Evolutionary conservation across 2,113 vertebrate species (phyloP).

Genomic region (Zapus hudsonius): DNA sequence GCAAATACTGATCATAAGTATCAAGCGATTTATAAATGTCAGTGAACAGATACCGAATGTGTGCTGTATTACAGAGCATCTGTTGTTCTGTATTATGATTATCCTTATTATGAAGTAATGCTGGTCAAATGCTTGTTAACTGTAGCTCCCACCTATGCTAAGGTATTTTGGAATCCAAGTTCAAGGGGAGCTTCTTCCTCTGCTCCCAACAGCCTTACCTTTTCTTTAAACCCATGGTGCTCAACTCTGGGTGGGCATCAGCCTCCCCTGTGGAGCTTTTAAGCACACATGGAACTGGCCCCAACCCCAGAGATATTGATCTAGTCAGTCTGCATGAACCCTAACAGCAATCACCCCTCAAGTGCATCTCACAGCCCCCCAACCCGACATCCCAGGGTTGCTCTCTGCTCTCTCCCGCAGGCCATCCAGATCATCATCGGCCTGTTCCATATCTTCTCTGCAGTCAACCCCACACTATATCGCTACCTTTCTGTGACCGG

Average conservation of each 20-base stretch:
- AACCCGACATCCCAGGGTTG: too few species aligned
- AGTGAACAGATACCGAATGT: not conserved
- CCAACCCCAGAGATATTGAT: not conserved
- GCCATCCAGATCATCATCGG: constrained; percentile 59
- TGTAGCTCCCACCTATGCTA: not conserved
- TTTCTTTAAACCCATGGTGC: not conserved
- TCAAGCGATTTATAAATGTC: not conserved
- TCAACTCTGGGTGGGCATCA: not conserved
- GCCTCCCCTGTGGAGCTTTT: not conserved
- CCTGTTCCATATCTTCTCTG: constrained; percentile 34
- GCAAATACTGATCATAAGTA: not conserved
- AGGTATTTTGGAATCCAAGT: not conserved
- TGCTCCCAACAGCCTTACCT: not conserved
- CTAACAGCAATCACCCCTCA: not conserved
- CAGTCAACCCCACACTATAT: not conserved
- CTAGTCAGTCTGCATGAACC: not conserved
- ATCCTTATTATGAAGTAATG: not conserved
- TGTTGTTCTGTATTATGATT: not conserved
- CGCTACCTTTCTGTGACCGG: rapidly evolving
- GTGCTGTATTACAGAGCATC: not conserved
- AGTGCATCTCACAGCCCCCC: too few species aligned
- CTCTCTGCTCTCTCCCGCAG: not conserved
- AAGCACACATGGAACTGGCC: not conserved
- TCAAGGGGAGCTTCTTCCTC: not conserved
- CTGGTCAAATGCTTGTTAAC: not conserved